These are phyloP conservation scores for Hormiphora californensis DNA, from an alignment of 37 sponge, comb jelly and placozoan species.

Conservation along the genomic window DNA sequence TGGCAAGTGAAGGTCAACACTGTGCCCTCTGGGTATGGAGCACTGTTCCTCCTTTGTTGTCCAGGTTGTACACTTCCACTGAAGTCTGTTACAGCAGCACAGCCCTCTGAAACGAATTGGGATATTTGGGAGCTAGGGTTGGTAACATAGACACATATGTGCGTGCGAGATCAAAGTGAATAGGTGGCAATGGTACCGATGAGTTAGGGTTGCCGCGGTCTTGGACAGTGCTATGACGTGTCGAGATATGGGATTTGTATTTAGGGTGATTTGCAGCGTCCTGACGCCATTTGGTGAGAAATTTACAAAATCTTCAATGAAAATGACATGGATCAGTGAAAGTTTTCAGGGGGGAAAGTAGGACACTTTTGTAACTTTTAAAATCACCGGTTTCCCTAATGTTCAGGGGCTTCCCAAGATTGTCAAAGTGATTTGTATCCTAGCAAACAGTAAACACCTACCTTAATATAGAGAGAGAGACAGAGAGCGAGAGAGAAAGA, in stretches of 20 bases:
- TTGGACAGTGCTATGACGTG: no score
- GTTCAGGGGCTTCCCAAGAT: background rate
- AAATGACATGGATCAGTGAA: no score
- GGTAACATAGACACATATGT: background rate
- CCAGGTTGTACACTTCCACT: background rate
- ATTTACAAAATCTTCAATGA: no score
- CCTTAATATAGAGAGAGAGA: no score
- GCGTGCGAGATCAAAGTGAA: background rate
- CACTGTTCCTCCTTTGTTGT: background rate
- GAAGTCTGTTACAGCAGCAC: background rate
- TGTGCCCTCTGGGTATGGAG: background rate
- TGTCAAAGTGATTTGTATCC: constrained; percentile 8
- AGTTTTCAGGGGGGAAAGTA: background rate
- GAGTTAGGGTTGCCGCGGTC: background rate
- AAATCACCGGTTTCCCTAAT: background rate
- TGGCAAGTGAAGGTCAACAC: background rate
- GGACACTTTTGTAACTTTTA: background rate
- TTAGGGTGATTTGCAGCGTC: no score
- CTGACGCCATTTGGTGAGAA: no score
- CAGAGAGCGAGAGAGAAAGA: no score
- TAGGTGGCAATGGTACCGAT: background rate
- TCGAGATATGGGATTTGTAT: no score
- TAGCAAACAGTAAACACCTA: background rate
- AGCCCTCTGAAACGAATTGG: background rate
- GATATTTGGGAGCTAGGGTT: background rate